These are phyloP conservation scores for Metacarcinus magister DNA, from an alignment of 2,888 invertebrate species.

Conservation along the genomic window DNA sequence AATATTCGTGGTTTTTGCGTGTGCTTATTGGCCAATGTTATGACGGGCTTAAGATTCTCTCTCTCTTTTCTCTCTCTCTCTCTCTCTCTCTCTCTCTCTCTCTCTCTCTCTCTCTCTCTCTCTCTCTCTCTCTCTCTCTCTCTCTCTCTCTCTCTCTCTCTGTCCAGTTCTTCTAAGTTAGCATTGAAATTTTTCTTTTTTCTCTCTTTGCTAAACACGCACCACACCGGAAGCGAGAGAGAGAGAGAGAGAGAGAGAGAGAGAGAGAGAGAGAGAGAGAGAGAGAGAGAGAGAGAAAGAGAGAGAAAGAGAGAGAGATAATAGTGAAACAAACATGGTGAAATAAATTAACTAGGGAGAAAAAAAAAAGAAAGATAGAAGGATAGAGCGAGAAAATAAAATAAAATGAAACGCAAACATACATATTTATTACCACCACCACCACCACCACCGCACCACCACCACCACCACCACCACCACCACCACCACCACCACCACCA, in stretches of 20 bases:
- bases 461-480: slow-evolving; percentile 26
- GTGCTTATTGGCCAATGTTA: no score
- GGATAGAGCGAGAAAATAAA: not conserved
- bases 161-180: no score
- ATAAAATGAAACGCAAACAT: no score
- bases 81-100: no score
- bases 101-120: no score
- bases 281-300: not conserved
- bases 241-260: not conserved
- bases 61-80: no score
- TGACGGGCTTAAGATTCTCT: no score
- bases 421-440: not conserved
- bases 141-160: no score
- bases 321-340: not conserved
- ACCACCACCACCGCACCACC: slow-evolving; percentile 27
- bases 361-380: not conserved
- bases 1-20: no score
- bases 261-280: not conserved
- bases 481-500: slow-evolving; percentile 22
- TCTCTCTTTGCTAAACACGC: no score
- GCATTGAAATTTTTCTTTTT: no score
- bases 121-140: no score
- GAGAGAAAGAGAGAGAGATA: not conserved
- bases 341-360: not conserved
- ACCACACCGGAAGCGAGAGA: not conserved